Evolutionary conservation across 1,140 invertebrate species (phyloP), one percentile per base, ranked within the genome.

Genomic region (Oryzaephilus surinamensis): DNA sequence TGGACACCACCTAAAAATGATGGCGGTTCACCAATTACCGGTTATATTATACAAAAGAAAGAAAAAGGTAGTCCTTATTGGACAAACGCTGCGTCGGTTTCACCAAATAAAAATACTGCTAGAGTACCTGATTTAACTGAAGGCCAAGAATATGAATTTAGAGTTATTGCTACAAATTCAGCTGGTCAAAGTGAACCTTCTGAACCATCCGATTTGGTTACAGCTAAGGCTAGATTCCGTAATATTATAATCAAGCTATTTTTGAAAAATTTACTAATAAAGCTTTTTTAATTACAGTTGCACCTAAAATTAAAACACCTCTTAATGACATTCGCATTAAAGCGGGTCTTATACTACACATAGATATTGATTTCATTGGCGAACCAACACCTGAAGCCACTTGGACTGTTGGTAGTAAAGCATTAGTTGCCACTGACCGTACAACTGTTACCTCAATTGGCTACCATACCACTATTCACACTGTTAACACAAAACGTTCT

Each of bases 121-220:
- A 81, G 79, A 34, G 85, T 97, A 24, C 81, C 85, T 30, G 88
- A 94, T 58, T 67, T 99, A 18, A 81, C 76, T 2, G 89, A 95
- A 64, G 91, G 91, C 18, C 86, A 94, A 62, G 88, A 95, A 57
- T 98, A 97, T 61, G 90, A 97, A 63, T 98, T 99, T 73, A 72
- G 96, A 48, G 76, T 99, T 0, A 86, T 91, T 52, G 95, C 96
- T 14, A 80, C 88, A 2, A 99, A 99, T 65, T 80, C 89, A 56
- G 93, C 90, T 30, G 97, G 97, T 20, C 81, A 86, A 54, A 95
- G 93, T 28, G 89, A 96, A 62, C 90, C 94, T 5, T 93, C 88
- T 34, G 91, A 94, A 57, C 83, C 93, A 23, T 93, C 88, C 19
- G 84, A 95, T 55, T 71, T 86, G 24, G 74, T 97, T 41, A 85